Evolutionary conservation across 2,797 vertebrate genomes (phyloP).

Genomic region (Pterois miles): DNA sequence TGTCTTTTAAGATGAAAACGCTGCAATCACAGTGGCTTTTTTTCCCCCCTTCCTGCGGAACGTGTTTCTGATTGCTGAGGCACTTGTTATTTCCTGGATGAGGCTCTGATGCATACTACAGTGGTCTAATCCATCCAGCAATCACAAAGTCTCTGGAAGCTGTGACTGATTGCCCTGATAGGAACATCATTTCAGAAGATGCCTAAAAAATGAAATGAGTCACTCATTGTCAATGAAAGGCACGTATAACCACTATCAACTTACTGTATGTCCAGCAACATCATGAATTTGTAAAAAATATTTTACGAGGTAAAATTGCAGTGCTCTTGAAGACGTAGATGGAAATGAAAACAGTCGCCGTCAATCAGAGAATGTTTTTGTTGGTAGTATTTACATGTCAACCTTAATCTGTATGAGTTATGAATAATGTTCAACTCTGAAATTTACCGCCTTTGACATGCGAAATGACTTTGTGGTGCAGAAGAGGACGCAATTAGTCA

Average conservation of each 20-base stretch:
- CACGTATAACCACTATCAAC: background rate
- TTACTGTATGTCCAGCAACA: background rate
- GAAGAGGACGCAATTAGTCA: conserved; percentile 45
- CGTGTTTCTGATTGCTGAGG: conserved; percentile 73
- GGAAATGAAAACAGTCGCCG: background rate
- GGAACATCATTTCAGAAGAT: conserved; percentile 41
- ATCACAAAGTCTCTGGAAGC: conserved; percentile 60
- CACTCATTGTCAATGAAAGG: conserved; percentile 24
- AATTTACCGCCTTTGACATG: conserved; percentile 51
- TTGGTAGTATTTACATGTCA: background rate
- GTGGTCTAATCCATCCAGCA: conserved; percentile 68
- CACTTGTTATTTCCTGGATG: conserved; percentile 66
- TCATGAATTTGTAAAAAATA: conserved; percentile 32
- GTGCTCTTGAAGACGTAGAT: conserved; percentile 11
- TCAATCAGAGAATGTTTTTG: background rate
- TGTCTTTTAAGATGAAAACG: conserved; percentile 59
- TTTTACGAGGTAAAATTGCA: background rate
- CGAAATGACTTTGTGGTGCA: conserved; percentile 41
- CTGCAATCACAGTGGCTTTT: conserved; percentile 56
- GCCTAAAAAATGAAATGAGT: conserved; percentile 17
- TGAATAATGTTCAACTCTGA: background rate
- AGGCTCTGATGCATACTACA: conserved; percentile 64
- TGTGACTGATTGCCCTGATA: conserved; percentile 65
- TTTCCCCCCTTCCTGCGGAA: conserved; percentile 26
- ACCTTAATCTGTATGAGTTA: background rate